phyloP scores from a whole-genome alignment of 2,888 invertebrate genomes.

The Ptychoptera albimana region DNA sequence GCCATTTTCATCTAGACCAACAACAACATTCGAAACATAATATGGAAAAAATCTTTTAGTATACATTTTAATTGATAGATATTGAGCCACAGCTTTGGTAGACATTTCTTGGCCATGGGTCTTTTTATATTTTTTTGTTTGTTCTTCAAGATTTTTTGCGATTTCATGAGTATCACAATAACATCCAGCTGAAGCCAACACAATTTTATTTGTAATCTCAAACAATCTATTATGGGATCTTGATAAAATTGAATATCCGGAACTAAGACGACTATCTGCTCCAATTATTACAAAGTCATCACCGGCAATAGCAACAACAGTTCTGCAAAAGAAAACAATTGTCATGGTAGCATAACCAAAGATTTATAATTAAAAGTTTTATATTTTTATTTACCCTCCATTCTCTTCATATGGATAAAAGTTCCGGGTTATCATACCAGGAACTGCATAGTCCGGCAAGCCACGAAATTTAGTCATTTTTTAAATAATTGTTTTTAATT shows the following conservation, averaged over 20 bases:
- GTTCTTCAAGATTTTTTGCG: slow-evolving; percentile 73
- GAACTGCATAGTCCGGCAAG: slow-evolving; percentile 28
- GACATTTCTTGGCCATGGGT: slow-evolving; percentile 87
- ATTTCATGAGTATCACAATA: slow-evolving; percentile 95
- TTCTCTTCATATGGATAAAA: slow-evolving; percentile 60
- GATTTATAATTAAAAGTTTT: neutral
- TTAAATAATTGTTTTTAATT: too few species aligned
- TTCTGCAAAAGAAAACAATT: slow-evolving; percentile 39
- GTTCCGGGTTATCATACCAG: slow-evolving; percentile 31
- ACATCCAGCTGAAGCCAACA: slow-evolving; percentile 90
- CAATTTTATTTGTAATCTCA: slow-evolving; percentile 60
- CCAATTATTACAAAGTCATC: slow-evolving; percentile 90
- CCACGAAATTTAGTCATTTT: neutral
- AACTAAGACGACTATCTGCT: slow-evolving; percentile 84
- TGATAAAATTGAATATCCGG: slow-evolving; percentile 81
- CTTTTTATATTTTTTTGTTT: slow-evolving; percentile 69
- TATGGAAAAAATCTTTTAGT: slow-evolving; percentile 97
- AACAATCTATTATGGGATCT: slow-evolving; percentile 81
- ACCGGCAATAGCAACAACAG: slow-evolving; percentile 89
- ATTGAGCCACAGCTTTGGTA: slow-evolving; percentile 84
- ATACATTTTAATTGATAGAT: slow-evolving; percentile 91
- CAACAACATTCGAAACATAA: slow-evolving; percentile 88
- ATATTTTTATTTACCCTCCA: slow-evolving; percentile 49
- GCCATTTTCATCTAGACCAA: slow-evolving; percentile 84
- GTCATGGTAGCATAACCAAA: slow-evolving; percentile 1